These are phyloP conservation scores for Neuroterus valhalla DNA, from an alignment of 1,140 invertebrate species.

Conservation along the genomic window DNA sequence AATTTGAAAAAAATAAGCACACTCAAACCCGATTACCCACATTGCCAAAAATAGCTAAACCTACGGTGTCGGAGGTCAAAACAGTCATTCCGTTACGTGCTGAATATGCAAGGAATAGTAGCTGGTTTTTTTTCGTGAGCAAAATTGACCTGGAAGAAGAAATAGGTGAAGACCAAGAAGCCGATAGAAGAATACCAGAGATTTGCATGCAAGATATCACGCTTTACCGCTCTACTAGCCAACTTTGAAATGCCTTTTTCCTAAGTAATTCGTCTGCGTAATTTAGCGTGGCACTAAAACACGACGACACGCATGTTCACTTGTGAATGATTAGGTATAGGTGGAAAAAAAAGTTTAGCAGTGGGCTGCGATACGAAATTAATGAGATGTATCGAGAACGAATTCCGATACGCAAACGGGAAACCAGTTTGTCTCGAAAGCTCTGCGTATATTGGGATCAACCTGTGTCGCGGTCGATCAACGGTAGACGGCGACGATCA, in stretches of 20 bases:
- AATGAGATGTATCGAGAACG: constrained; percentile 62
- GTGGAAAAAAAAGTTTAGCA: constrained; percentile 9
- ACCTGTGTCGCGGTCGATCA: constrained; percentile 11
- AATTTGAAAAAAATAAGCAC: neutral
- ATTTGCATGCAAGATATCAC: constrained; percentile 53
- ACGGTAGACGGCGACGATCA: constrained; percentile 38
- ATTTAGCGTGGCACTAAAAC: constrained; percentile 48
- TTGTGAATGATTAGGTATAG: constrained; percentile 26
- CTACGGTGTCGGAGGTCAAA: constrained; percentile 7
- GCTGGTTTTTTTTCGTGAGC: constrained; percentile 31
- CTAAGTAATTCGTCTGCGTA: constrained; percentile 52
- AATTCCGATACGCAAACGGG: constrained; percentile 53
- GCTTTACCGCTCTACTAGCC: constrained; percentile 63
- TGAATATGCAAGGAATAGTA: neutral
- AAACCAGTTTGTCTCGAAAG: constrained; percentile 59
- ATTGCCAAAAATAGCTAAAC: neutral
- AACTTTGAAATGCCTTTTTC: constrained; percentile 61
- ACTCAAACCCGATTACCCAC: neutral
- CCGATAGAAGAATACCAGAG: constrained; percentile 45
- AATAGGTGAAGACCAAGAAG: constrained; percentile 49
- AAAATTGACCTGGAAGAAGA: constrained; percentile 44
- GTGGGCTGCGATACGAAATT: constrained; percentile 49
- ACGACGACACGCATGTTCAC: constrained; percentile 10
- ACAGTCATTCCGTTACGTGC: constrained; percentile 13
- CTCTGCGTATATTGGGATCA: constrained; percentile 46